Base-by-base conservation (phyloP, 1,140 invertebrate species). In the Pseudomyrmex concolor region DNA sequence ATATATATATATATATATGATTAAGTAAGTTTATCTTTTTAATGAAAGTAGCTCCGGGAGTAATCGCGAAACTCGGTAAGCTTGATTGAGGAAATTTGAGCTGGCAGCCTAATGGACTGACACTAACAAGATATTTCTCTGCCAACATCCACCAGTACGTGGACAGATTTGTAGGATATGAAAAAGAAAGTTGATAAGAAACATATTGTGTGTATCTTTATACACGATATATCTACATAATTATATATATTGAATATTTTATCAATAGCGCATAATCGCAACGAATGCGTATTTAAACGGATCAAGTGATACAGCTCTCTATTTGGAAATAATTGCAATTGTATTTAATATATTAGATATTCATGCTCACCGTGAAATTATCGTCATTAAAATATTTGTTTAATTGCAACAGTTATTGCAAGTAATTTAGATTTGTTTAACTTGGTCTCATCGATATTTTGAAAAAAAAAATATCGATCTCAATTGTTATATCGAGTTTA, bases 1-100 rank as follows among this genome's bases (percentile, higher is more conserved):
- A n/a, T n/a, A n/a, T n/a, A n/a, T n/a, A n/a, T n/a, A n/a, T 34
- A 71, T 55, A 71, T 17, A 43, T 22, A n/a, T 5, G 5, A 67
- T 8, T 45, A 77, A 77, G 13, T 77, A 77, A 77, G 55, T 82
- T 82, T 63, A 63, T 81, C 68, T 62, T 73, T 73, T 73, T 73
- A 82, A 82, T 73, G 57, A 74, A 82, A 82, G 25, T 63, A 9
- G 2, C 34, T 15, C 17, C 17, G 70, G 45, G 70, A 19, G 78
- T 19, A 22, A 68, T 2, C 34, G 34, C 15, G 51, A 13, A 78
- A 68, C 22, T 62, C 22, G 57, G n/a, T 45, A 54, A 17, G 34
- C 45, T 82, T 73, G 17, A 63, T 82, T 63, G 59, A 15, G 50
- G 13, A 73, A 82, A 82, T 73, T 63, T 73, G 68, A 82, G 9